Conservation (phyloP, 2,797 vertebrate species). For the Cheirogaleus major region DNA sequence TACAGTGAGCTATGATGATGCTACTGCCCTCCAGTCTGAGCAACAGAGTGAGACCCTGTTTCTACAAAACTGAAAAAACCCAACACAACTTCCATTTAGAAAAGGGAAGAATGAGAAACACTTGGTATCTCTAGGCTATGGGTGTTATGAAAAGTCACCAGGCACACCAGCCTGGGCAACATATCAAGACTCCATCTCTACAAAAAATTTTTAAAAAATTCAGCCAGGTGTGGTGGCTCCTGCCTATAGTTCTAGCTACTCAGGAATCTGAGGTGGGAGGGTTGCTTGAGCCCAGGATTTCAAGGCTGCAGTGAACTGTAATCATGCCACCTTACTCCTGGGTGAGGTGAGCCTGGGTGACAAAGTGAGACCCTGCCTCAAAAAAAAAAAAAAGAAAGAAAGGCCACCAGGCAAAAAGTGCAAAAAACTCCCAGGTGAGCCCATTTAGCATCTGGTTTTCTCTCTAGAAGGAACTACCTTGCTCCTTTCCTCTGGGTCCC, state of each 20-base stretch:
- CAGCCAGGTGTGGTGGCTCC: background rate
- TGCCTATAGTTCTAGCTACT: background rate
- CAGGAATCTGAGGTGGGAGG: background rate
- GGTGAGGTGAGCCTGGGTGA: background rate
- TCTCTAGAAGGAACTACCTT: background rate
- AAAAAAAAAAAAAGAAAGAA: too few relatives aligned
- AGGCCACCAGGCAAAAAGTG: background rate
- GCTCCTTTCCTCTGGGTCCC: background rate
- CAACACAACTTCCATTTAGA: background rate
- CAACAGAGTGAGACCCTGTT: too few relatives aligned
- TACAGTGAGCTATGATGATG: too few relatives aligned
- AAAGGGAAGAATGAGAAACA: background rate
- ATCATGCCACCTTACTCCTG: background rate
- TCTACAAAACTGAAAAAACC: too few relatives aligned
- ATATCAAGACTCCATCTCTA: background rate
- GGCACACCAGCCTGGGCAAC: too few relatives aligned
- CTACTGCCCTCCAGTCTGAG: too few relatives aligned
- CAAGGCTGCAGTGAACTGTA: background rate
- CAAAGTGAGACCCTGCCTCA: background rate
- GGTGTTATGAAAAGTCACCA: background rate
- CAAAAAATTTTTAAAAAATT: background rate
- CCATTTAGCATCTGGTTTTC: background rate
- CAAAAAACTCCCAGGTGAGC: background rate
- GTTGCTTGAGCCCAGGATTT: background rate
- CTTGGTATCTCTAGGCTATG: background rate